phyloP scores from a whole-genome alignment of 2,797 vertebrate genomes.

The Chaetodon trifasciatus region DNA sequence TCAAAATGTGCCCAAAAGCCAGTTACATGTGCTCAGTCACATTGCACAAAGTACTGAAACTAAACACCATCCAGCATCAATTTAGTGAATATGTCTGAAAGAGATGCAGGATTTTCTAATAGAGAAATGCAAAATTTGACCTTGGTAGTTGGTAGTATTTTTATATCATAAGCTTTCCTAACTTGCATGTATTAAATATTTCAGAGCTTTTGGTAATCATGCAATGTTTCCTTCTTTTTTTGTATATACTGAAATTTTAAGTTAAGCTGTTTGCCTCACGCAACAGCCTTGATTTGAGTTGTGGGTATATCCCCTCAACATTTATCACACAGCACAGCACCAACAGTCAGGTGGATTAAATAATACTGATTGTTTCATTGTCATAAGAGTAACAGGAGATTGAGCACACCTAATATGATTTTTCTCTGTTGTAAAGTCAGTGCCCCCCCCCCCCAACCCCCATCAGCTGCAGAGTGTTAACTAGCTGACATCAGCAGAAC shows the following conservation, averaged over 20 bases:
- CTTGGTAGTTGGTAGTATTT: not conserved
- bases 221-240: not conserved
- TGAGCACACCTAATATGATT: not conserved
- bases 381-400: not conserved
- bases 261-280: not conserved
- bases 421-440: slow-evolving; percentile 23
- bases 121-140: not conserved
- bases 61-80: not conserved
- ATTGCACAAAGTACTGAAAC: no score
- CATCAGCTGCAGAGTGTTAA: slow-evolving; percentile 48
- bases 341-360: not conserved
- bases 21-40: no score
- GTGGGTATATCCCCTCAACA: no score
- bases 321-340: not conserved
- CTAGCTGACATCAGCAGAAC: slow-evolving; percentile 77
- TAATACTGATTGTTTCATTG: not conserved
- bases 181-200: not conserved
- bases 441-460: slow-evolving; percentile 49
- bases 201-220: not conserved
- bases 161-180: no score
- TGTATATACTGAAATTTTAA: not conserved
- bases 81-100: not conserved
- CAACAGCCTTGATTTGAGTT: not conserved
- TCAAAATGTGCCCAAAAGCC: no score
- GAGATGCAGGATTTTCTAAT: not conserved